These are phyloP conservation scores for Lordiphosa andalusiaca DNA, from an alignment of 2,888 invertebrate genomes.

Conservation along the genomic window DNA sequence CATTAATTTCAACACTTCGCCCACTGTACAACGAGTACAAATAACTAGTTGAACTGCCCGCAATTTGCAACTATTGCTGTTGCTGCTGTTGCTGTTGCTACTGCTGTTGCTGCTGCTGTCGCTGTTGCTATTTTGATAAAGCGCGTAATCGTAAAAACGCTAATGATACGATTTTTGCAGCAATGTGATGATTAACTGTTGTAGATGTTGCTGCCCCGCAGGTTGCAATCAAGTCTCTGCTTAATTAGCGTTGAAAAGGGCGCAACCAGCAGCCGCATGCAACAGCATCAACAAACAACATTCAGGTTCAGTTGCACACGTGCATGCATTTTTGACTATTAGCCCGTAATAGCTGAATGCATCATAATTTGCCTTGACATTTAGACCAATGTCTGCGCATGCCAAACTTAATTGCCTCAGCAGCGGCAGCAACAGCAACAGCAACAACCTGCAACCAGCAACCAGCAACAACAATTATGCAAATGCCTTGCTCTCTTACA, in stretches of 20 bases:
- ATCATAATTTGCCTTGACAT: conserved; percentile 75
- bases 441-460: conserved; percentile 28
- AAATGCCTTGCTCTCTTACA: conserved; percentile 66
- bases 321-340: conserved; percentile 71
- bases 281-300: conserved; percentile 33
- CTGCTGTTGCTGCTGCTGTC: conserved; percentile 15
- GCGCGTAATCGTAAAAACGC: conserved; percentile 75
- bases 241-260: conserved; percentile 70
- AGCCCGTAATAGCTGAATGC: conserved; percentile 70
- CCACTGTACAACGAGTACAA: conserved; percentile 11
- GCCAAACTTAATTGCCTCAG: conserved; percentile 65
- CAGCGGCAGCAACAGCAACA: conserved; percentile 29
- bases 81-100: conserved; percentile 8
- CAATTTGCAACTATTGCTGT: conserved; percentile 27
- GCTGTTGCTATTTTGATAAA: conserved; percentile 64
- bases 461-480: conserved; percentile 51
- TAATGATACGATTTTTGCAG: conserved; percentile 74
- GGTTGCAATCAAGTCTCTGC: conserved; percentile 36
- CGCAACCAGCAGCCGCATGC: conserved; percentile 67
- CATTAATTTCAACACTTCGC: neutral
- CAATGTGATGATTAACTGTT: conserved; percentile 73
- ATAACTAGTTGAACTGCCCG: conserved; percentile 2
- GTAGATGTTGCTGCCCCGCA: conserved; percentile 41
- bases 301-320: conserved; percentile 67
- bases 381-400: conserved; percentile 75